Evolutionary conservation across 2,888 invertebrate species (phyloP), one percentile per base, ranked within the genome.

Genomic region (Danaus chrysippus): DNA sequence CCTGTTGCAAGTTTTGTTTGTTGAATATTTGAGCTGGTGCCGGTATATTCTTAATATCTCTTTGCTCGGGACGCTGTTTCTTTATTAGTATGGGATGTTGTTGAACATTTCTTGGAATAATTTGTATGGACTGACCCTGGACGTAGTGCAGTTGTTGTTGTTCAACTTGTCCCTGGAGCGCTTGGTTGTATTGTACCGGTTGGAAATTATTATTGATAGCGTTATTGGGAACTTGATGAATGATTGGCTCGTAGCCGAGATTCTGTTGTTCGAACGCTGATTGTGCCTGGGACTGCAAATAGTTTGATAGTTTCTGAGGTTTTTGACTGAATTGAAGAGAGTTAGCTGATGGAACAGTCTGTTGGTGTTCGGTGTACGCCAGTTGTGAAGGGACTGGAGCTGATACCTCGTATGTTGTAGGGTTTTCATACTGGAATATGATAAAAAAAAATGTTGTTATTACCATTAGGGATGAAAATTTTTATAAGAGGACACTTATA

Each of bases 371-470:
- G 0, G 81, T 69, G 72, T 87, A 86, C 1, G 84, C 84, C 44
- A 87, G 74, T 64, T 86, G 83, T 9, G 88, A 84, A 17, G 82
- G 77, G 19, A 88, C 76, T 10, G 85, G 82, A 2, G 78, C 75
- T 23, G 86, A 85, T 19, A 88, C 77, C 70, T 88, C 83, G 67
- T 84, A 87, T 17, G 78, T 79, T 41, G 82, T 79, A 9, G 84
- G 82, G 44, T 79, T 72, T 42, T 78, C 74, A 19, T 79, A 66
- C 89, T 89, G 83, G 42, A 71, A 76, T 69, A n/a, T 59, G 44
- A 1, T 46, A 17, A 13, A 55, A 43, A 10, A 34, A 1, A 23
- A 23, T 23, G 1, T 23, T 23, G 3, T n/a, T n/a, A n/a, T n/a
- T 23, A 23, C 3, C 23, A 23, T 23, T 23, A 23, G 1, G 23